phyloP scores from a whole-genome alignment of 2,888 invertebrate genomes.

The Eupithecia vulgata region DNA sequence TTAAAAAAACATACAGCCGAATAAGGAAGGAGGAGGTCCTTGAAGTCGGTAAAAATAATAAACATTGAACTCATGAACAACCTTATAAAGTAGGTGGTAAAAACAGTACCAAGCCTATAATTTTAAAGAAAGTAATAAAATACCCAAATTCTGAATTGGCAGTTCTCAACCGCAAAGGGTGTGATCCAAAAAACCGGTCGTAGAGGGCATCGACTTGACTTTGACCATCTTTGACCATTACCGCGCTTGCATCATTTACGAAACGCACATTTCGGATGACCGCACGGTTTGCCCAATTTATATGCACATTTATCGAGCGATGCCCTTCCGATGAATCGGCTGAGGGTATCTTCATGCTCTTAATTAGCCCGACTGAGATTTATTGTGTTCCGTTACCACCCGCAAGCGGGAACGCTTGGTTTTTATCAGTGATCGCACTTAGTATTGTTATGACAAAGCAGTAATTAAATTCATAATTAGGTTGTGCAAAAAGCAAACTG shows the following conservation, averaged over 20 bases:
- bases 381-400: conserved; percentile 18
- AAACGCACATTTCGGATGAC: conserved; percentile 56
- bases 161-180: conserved; percentile 51
- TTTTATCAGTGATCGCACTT: conserved; percentile 11
- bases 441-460: conserved; percentile 9
- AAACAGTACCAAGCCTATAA: conserved; percentile 16
- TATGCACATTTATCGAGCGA: conserved; percentile 60
- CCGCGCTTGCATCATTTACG: conserved; percentile 69
- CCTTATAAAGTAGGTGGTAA: not conserved
- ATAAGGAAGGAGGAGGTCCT: no score
- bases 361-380: conserved; percentile 52
- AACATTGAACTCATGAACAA: not conserved
- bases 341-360: conserved; percentile 49
- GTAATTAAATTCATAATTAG: conserved; percentile 35
- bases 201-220: conserved; percentile 70
- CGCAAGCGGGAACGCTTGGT: conserved; percentile 2
- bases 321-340: conserved; percentile 49
- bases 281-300: conserved; percentile 58
- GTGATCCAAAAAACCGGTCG: conserved; percentile 62
- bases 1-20: no score
- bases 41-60: no score
- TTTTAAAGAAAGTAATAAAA: conserved; percentile 44
- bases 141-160: conserved; percentile 40
- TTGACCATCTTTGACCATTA: conserved; percentile 69
- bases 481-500: conserved; percentile 32